Base-by-base conservation (phyloP, 2,888 invertebrate genomes). In the Apamea sordens region DNA sequence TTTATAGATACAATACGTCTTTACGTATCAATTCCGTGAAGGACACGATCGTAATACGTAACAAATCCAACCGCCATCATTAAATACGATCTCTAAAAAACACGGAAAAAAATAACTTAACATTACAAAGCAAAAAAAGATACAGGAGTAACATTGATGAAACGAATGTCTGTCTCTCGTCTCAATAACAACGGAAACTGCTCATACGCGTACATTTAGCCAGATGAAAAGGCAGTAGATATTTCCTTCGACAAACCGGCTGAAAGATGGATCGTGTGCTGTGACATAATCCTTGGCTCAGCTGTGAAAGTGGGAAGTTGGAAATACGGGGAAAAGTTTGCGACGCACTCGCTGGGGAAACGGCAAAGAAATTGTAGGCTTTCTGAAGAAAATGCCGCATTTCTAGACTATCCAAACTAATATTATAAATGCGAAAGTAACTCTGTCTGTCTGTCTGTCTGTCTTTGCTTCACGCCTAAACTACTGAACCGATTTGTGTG, bases 231-330 rank as follows among this genome's bases (percentile, higher is more conserved):
- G 91, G 86, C 89, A 87, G 89, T 89, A 91, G 92, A 93, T 94
- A 92, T 93, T 92, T 91, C 89, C 90, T 91, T 83, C 91, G 88
- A 90, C 91, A 91, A 92, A 91, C 90, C 91, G 88, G 86, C 86
- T 88, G 91, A 91, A 91, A 93, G 93, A 93, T 92, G 92, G 93
- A 92, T 93, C 90, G 91, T 72, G 88, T n/a, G n/a, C n/a, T n/a
- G n/a, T 86, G 91, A 92, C 89, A 89, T 92, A 92, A 90, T 91
- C 88, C 88, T 87, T 89, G 86, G 87, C 85, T 88, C 86, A 87
- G 89, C 81, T 88, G 65, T 65, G 56, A 82, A 82, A 80, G 61
- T 67, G 67, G 76, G 72, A 50, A 65, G 64, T 79, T 70, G 72
- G 79, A 89, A 64, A 87, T 81, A 90, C 75, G 86, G 80, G 13